Conservation (phyloP, 1,140 invertebrate genomes). For the Anadara kagoshimensis region DNA sequence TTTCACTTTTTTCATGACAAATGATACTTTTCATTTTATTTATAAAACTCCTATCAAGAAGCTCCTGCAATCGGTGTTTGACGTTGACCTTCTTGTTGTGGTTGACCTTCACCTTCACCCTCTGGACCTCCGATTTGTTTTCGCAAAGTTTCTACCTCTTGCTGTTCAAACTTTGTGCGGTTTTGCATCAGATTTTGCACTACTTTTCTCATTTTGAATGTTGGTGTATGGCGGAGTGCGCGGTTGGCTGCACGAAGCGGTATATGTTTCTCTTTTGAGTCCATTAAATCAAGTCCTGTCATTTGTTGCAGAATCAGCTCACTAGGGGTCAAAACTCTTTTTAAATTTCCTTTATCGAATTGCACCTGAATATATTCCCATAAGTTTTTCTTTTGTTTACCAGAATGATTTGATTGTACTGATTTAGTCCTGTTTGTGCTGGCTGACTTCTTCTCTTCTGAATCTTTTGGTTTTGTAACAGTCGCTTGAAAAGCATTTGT, state of each 20-base stretch:
- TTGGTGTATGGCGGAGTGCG: conserved; percentile 63
- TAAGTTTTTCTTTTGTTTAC: conserved; percentile 34
- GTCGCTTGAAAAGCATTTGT: background rate
- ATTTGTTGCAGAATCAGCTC: conserved; percentile 59
- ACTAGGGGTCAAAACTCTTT: conserved; percentile 50
- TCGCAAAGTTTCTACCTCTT: conserved; percentile 60
- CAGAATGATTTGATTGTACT: background rate
- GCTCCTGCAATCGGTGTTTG: background rate
- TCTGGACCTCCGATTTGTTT: conserved; percentile 30
- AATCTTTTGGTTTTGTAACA: conserved; percentile 17
- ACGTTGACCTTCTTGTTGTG: background rate
- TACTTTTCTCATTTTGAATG: conserved; percentile 66
- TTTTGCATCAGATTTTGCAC: conserved; percentile 60
- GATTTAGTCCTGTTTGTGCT: conserved; percentile 8
- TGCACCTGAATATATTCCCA: conserved; percentile 51
- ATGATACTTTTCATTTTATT: too few species aligned
- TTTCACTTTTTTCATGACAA: too few species aligned
- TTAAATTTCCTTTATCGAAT: conserved; percentile 43
- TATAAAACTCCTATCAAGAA: conserved; percentile 15
- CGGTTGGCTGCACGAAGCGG: conserved; percentile 58
- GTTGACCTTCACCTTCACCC: conserved; percentile 15
- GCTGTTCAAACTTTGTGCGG: conserved; percentile 61
- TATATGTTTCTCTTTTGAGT: conserved; percentile 43
- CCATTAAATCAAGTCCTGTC: conserved; percentile 54
- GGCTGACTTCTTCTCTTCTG: conserved; percentile 8